Evolutionary conservation across 2,113 vertebrate genomes (phyloP), one percentile per base, ranked within the genome.

Genomic region (Ifrita kowaldi): DNA sequence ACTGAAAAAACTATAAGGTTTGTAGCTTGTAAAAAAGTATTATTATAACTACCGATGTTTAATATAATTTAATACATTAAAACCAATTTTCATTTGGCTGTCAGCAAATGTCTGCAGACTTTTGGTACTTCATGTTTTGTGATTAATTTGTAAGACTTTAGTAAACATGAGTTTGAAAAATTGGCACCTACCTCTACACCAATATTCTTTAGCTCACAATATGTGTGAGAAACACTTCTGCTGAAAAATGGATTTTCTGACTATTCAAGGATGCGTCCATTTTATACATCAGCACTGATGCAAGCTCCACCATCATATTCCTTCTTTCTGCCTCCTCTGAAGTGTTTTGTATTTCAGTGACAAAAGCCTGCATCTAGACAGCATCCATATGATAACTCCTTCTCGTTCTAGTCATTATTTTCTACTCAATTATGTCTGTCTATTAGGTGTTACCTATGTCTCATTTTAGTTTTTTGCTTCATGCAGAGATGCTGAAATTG

Each of bases 211-310:
- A 60, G 15, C 16, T 93, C 46, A 55, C 39, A 78, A 19, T 30
- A 71, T 49, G 32, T 42, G 56, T 91, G n/a, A 82, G 57, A 49
- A 91, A 60, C 8, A 16, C 11, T 83, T 87, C 49, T 73, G 21
- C 57, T 79, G 79, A 91, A 94, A 96, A 94, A 91, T 79, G 5
- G 27, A 60, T 91, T 84, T 96, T 93, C 65, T 89, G 39, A 37
- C 53, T n/a, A 39, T 84, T 73, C 56, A 84, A 87, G 64, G 33
- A 32, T 75, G 20, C 8, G 41, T 73, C 35, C n/a, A 56, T 49
- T 86, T 82, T 87, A 64, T 47, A 57, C 18, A 62, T 75, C 60
- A 63, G 20, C 63, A 64, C 6, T 27, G 73, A 84, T 28, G 24
- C 44, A 63, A 56, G 24, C 10, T 75, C 27, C 1, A 1, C 53